Base-by-base conservation (phyloP, 2,888 invertebrate genomes). In the Hirtodrosophila cameraria region DNA sequence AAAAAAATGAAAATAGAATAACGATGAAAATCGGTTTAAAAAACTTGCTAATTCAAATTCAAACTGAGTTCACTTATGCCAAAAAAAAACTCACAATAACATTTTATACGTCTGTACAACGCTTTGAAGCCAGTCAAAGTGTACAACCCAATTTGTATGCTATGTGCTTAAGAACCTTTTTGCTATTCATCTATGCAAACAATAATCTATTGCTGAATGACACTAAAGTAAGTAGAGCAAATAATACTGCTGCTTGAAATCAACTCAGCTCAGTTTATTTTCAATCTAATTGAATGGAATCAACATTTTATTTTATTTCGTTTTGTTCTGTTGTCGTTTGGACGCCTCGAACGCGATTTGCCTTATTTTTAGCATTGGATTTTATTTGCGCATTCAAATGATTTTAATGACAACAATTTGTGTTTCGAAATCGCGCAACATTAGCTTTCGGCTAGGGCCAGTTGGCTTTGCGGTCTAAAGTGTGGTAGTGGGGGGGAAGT, bases 381-480 rank as follows among this genome's bases (percentile, higher is more conserved):
- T 63, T 79, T 86, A 71, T 71, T 83, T 67, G 74, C 87, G 50
- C 80, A 80, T 76, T 83, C 78, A 87, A 83, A 83, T 85, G 84
- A 78, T 75, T 83, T 87, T 83, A 87, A 83, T 83, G 87, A 75
- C 84, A 76, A 87, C 84, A 83, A 83, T 83, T 83, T 87, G 84
- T 80, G 87, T 79, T 75, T 75, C 57, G 62, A 78, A 84, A 86
- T 75, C 85, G 87, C 81, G 85, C 68, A 75, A 75, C 87, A 85
- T 82, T 82, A 85, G 82, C 86, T 82, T 79, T 70, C 55, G 70
- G 53, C 57, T n/a, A 59, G 9, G 43, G 39, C 54, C 53, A 41
- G 58, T 55, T 53, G 58, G 33, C 59, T 35, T 15, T 25, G 9
- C 23, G 57, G 38, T 9, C n/a, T 3, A 30, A 4, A n/a, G 13